These are phyloP conservation scores for Helicoverpa assulta DNA, from an alignment of 2,888 invertebrate genomes.

Conservation along the genomic window DNA sequence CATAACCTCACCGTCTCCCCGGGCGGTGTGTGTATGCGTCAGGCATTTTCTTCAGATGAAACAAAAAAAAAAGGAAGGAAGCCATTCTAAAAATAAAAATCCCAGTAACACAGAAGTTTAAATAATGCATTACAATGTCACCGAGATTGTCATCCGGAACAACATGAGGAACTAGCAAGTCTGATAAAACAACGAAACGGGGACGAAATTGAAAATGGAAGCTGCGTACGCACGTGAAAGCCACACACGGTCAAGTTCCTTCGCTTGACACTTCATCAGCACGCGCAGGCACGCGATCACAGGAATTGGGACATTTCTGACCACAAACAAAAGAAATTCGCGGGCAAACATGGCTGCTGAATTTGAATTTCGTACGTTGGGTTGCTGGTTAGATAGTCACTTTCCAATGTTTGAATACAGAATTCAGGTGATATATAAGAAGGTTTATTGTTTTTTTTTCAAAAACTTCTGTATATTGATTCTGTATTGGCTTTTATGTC, in stretches of 20 bases:
- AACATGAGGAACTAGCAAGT: conserved; percentile 18
- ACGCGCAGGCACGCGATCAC: conserved; percentile 64
- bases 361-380: conserved; percentile 33
- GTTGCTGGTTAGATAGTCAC: conserved; percentile 9
- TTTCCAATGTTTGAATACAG: conserved; percentile 38
- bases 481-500: background rate
- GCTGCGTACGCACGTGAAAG: conserved; percentile 82
- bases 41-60: no score
- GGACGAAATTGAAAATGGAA: conserved; percentile 74
- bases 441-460: background rate
- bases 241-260: conserved; percentile 64
- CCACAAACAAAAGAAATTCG: conserved; percentile 55
- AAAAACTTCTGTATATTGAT: background rate
- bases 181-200: conserved; percentile 43
- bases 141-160: conserved; percentile 28
- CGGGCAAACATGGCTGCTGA: conserved; percentile 21
- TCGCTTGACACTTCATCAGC: conserved; percentile 75
- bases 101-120: no score
- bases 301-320: conserved; percentile 57
- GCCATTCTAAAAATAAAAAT: no score
- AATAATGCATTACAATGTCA: background rate
- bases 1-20: no score
- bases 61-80: no score
- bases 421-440: background rate
- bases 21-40: no score